Conservation (phyloP, 2,113 vertebrate genomes). For the Neolamprologus falcicula region DNA sequence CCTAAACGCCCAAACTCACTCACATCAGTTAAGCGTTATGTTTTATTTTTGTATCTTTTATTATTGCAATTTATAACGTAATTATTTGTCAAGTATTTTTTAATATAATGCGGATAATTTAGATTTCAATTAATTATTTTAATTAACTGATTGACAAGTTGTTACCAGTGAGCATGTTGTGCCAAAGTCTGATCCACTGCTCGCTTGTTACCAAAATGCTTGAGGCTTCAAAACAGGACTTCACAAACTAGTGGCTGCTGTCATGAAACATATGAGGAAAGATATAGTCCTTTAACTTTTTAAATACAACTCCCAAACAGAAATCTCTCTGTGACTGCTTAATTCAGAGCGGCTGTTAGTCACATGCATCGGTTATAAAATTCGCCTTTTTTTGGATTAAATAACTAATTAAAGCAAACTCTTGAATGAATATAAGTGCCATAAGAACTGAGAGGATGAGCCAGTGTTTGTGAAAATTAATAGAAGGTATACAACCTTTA, state of each 20-base stretch:
- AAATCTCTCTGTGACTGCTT: neutral
- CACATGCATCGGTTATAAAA: rapidly evolving
- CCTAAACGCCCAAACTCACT: neutral
- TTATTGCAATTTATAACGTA: neutral
- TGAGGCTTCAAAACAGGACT: neutral
- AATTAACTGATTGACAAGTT: neutral
- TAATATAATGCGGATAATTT: neutral
- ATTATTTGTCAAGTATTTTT: rapidly evolving
- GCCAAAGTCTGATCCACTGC: rapidly evolving
- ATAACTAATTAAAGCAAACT: neutral
- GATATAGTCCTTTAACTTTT: neutral
- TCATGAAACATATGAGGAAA: neutral
- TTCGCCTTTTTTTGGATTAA: neutral
- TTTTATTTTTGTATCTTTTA: neutral
- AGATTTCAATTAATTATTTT: neutral
- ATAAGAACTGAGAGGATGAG: neutral
- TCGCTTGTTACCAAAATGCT: neutral
- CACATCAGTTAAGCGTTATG: neutral
- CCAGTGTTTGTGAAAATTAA: neutral
- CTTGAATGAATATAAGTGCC: neutral
- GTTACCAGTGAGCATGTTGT: neutral
- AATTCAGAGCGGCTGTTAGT: neutral
- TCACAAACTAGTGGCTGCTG: neutral
- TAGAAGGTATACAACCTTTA: neutral
- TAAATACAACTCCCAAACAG: neutral